These are phyloP conservation scores for Heliconius eleuchia DNA, from an alignment of 1,140 invertebrate genomes.

Conservation along the genomic window DNA sequence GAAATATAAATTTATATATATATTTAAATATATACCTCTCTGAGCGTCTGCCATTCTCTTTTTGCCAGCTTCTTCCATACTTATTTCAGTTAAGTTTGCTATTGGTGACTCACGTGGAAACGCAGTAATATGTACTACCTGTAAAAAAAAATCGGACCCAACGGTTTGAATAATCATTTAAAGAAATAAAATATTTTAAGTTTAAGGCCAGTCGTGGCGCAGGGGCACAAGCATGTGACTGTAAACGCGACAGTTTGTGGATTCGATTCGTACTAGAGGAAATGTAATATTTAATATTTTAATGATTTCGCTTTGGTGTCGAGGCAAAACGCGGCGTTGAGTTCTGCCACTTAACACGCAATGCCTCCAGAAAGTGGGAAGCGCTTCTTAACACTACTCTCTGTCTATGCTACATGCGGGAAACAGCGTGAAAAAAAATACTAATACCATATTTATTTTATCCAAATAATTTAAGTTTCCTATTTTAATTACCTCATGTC, in stretches of 20 bases:
- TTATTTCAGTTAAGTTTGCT: slow-evolving; percentile 34
- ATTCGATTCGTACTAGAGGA: neutral
- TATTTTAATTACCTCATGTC: slow-evolving; percentile 36
- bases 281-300: neutral
- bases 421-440: no score
- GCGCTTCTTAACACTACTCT: no score
- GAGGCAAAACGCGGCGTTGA: neutral
- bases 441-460: no score
- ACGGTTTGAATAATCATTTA: neutral
- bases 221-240: neutral
- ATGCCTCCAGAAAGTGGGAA: no score
- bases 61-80: slow-evolving; percentile 23
- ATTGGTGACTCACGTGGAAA: slow-evolving; percentile 24
- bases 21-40: slow-evolving; percentile 13
- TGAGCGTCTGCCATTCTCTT: slow-evolving; percentile 26
- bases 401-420: no score
- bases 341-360: no score
- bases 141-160: neutral
- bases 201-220: neutral
- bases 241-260: neutral
- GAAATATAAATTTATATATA: no score
- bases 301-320: neutral
- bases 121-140: slow-evolving; percentile 40
- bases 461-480: no score
- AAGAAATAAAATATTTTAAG: neutral